Percentiles rank a stretch among this genome's conserved stretches.
Evolutionary conservation across 2,113 vertebrate genomes (phyloP).

Genomic region (Mastomys coucha): DNA sequence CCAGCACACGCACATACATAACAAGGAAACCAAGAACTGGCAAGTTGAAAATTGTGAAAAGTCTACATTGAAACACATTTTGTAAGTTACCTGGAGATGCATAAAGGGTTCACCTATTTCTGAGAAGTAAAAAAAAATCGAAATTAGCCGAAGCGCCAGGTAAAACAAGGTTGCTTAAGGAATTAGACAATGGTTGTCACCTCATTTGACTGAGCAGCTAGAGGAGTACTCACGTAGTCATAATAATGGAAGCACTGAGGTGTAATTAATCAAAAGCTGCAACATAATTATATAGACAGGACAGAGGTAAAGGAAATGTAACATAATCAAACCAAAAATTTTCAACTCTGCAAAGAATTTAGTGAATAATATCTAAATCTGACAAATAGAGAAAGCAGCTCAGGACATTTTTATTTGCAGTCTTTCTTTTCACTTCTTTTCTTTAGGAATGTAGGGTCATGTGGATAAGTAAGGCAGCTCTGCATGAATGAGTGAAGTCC

Average conservation of each 20-base stretch:
- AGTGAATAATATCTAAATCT: background rate
- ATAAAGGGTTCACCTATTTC: background rate
- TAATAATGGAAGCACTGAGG: conserved; percentile 22
- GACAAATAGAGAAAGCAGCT: background rate
- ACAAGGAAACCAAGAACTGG: background rate
- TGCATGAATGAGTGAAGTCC: background rate
- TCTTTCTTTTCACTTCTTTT: background rate
- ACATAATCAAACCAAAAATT: background rate
- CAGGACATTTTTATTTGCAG: background rate
- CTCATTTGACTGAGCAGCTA: conserved; percentile 4
- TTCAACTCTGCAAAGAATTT: background rate
- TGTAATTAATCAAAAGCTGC: conserved; percentile 51
- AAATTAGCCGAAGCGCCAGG: conserved; percentile 4
- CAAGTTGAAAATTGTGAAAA: background rate
- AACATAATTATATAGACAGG: background rate
- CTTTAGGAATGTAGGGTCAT: background rate
- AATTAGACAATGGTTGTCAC: background rate
- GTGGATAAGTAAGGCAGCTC: background rate
- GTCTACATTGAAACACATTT: background rate
- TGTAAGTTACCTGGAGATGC: background rate
- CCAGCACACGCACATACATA: background rate
- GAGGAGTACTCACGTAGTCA: conserved; percentile 51
- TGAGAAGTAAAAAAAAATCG: background rate
- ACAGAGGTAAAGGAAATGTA: conserved; percentile 14
- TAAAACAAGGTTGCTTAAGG: background rate